phyloP scores from a whole-genome alignment of 2,888 invertebrate genomes.

The Cephus rjabovi region DNA sequence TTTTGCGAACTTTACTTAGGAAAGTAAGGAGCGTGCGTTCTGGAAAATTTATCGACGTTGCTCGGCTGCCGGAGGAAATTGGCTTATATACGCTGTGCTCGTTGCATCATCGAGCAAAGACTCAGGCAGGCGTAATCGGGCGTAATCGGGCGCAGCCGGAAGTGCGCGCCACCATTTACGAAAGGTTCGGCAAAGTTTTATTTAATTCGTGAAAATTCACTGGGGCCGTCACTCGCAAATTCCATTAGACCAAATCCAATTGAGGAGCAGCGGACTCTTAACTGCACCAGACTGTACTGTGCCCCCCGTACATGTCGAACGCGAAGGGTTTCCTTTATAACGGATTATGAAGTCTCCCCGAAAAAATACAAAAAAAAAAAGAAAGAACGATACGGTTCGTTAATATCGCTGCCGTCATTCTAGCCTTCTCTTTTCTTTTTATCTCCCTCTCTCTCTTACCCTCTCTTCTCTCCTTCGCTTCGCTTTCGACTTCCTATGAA shows the following conservation, averaged over 20 bases:
- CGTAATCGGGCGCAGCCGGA: no score
- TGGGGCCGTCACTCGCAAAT: conserved; percentile 27
- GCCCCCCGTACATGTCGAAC: conserved; percentile 4
- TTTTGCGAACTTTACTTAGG: no score
- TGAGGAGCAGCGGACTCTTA: conserved; percentile 19
- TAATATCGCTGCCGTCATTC: conserved; percentile 3
- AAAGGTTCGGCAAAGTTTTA: neutral
- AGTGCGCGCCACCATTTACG: neutral
- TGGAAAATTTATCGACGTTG: no score
- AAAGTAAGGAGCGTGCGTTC: no score
- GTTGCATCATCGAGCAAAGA: no score
- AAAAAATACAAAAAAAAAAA: no score
- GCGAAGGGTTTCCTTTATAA: conserved; percentile 37
- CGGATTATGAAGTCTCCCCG: conserved; percentile 35
- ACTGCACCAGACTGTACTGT: neutral
- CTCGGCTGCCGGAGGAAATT: no score
- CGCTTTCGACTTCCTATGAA: no score
- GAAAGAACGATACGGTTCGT: conserved; percentile 4
- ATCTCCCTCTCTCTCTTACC: neutral
- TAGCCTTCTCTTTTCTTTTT: neutral
- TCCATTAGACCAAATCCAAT: conserved; percentile 50
- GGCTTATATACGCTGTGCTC: no score
- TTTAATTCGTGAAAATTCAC: conserved; percentile 7
- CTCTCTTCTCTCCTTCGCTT: conserved; percentile 9
- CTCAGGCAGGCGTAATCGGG: no score